Conservation (phyloP, 2,888 invertebrate genomes). For the Amiota communis region DNA sequence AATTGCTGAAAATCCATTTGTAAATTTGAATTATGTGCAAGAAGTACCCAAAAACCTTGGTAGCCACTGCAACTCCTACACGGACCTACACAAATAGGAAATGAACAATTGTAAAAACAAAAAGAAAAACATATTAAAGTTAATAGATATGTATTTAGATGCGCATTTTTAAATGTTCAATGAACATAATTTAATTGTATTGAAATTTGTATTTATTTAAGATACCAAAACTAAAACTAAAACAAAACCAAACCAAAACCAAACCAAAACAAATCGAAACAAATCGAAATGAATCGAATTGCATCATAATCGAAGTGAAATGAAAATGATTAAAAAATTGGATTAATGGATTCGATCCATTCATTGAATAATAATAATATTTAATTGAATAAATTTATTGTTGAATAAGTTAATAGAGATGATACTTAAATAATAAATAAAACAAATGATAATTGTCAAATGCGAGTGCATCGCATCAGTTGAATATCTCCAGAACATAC, state of each 20-base stretch:
- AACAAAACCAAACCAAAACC: too few species aligned
- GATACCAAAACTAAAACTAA: not conserved
- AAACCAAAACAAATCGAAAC: not conserved
- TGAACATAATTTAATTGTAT: not conserved
- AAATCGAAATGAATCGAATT: conserved; percentile 31
- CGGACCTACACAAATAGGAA: not conserved
- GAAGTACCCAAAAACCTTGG: not conserved
- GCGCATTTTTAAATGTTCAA: not conserved
- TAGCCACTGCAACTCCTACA: too few species aligned
- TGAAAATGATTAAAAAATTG: conserved; percentile 33
- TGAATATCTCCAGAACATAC: too few species aligned
- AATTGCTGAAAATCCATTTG: conserved; percentile 25
- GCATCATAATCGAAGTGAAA: conserved; percentile 31
- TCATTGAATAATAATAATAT: too few species aligned
- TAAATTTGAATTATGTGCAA: conserved; percentile 11
- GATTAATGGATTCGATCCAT: too few species aligned
- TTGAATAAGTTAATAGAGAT: too few species aligned
- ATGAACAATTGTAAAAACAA: conserved; percentile 1
- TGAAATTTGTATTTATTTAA: not conserved
- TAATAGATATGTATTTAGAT: not conserved
- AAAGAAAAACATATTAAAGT: not conserved
- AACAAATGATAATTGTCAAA: too few species aligned
- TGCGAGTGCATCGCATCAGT: too few species aligned
- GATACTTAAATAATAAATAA: too few species aligned
- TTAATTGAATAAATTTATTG: too few species aligned